These are phyloP conservation scores for Geophilus truncorum DNA, from an alignment of 2,888 invertebrate genomes.

Conservation along the genomic window DNA sequence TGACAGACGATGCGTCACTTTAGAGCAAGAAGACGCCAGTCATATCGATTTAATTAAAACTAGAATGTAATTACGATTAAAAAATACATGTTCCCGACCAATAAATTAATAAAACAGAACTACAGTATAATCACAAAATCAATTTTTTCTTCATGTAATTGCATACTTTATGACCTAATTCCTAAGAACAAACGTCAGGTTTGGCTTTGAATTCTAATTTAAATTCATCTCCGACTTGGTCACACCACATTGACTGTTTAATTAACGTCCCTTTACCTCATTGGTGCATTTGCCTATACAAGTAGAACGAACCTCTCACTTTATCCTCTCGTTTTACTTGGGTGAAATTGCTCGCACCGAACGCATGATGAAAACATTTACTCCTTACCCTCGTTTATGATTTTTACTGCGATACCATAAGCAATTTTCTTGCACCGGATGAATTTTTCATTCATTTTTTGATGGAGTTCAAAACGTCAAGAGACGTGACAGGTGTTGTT, in stretches of 20 bases:
- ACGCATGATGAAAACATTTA: background rate
- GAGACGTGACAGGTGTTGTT: background rate
- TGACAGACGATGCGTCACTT: background rate
- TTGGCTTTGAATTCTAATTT: background rate
- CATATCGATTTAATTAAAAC: background rate
- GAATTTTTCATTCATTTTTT: background rate
- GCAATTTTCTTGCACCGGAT: background rate
- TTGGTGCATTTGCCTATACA: background rate
- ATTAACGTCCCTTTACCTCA: background rate
- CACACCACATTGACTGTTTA: background rate
- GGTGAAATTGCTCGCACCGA: background rate
- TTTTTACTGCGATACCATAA: background rate
- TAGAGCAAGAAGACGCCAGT: background rate
- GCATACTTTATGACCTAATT: background rate
- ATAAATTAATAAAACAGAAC: background rate
- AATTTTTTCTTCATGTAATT: background rate
- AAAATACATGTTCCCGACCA: too few relatives aligned
- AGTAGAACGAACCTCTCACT: background rate
- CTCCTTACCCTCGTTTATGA: background rate
- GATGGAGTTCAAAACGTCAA: background rate
- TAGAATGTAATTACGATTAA: background rate
- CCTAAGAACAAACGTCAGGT: background rate
- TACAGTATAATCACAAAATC: background rate
- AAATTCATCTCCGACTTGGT: background rate
- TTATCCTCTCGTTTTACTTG: background rate